phyloP scores from a whole-genome alignment of 2,888 invertebrate genomes.

The Diaphora mendica region DNA sequence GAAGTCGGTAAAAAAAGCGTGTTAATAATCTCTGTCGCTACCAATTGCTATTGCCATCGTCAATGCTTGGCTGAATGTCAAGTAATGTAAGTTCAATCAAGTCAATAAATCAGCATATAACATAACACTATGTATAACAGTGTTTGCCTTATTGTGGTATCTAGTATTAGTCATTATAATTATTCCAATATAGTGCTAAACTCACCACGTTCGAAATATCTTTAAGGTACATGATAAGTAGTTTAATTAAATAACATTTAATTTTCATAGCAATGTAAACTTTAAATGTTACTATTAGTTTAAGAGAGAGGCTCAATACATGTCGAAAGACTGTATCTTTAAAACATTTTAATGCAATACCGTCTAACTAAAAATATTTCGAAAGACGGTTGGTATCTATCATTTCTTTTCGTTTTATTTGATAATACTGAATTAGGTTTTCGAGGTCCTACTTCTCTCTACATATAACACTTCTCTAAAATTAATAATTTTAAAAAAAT shows the following conservation, averaged over 20 bases:
- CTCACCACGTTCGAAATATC: conserved; percentile 80
- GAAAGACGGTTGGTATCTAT: neutral
- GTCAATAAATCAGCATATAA: conserved; percentile 44
- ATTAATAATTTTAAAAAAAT: neutral
- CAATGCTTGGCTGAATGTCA: conserved; percentile 15
- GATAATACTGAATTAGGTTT: neutral
- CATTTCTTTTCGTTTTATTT: neutral
- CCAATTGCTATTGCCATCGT: neutral
- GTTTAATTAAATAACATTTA: conserved; percentile 23
- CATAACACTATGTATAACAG: conserved; percentile 27
- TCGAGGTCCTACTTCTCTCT: no score
- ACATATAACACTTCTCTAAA: neutral
- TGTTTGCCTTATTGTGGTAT: conserved; percentile 63
- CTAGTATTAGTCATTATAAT: conserved; percentile 31
- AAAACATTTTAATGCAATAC: neutral
- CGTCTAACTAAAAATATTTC: neutral
- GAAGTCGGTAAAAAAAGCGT: no score
- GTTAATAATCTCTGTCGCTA: neutral
- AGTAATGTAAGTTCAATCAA: conserved; percentile 32
- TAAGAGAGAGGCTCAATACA: neutral
- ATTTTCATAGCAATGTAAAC: neutral
- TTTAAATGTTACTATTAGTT: neutral
- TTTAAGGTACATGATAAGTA: conserved; percentile 41
- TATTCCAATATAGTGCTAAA: conserved; percentile 67
- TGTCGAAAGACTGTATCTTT: neutral